Base-by-base conservation (phyloP, 2,113 vertebrate species). In the Furnarius figulus region DNA sequence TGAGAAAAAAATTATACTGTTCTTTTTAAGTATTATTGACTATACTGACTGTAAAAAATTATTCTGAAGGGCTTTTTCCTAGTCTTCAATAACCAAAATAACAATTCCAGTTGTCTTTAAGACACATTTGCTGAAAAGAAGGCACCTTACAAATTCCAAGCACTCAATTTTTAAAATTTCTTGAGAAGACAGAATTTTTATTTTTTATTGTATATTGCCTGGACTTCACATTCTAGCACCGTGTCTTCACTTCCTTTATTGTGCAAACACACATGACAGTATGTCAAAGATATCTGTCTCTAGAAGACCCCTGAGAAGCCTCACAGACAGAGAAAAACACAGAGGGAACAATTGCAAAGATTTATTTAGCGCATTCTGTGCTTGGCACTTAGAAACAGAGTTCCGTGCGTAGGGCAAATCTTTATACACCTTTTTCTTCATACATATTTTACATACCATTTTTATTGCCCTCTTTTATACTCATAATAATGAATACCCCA, bases 301-400 rank as follows among this genome's bases (percentile, higher is more conserved):
- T 50, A 71, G 56, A 75, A 90, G 35, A 87, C 35, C 39, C 47
- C 24, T 17, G 44, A 83, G 47, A 90, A 94, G 24, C 75, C 44
- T 94, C 70, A 70, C 14, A 95, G 85, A 84, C 35, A 74, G 93
- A 90, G 93, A 31, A 95, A 93, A 97, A 94, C 94, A 40, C 95
- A 37, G 47, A 84, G 37, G 76, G 89, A 98, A 98, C 93, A 98
- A 98, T 98, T 98, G 98, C 97, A 98, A 98, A 98, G 97, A 97
- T 99, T 99, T 99, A 99, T 99, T 99, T 98, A 98, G 98, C 97
- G 98, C 95, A 92, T 98, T 98, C 97, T 98, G 99, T 99, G 99
- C 99, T 99, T 99, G 98, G 99, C 99, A 99, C 99, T 97, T 98
- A 97, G 99, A 99, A 99, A 98, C 99, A 99, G 97, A 99, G 97